phyloP scores from a whole-genome alignment of 2,113 vertebrate species.

The Onychostoma macrolepis region DNA sequence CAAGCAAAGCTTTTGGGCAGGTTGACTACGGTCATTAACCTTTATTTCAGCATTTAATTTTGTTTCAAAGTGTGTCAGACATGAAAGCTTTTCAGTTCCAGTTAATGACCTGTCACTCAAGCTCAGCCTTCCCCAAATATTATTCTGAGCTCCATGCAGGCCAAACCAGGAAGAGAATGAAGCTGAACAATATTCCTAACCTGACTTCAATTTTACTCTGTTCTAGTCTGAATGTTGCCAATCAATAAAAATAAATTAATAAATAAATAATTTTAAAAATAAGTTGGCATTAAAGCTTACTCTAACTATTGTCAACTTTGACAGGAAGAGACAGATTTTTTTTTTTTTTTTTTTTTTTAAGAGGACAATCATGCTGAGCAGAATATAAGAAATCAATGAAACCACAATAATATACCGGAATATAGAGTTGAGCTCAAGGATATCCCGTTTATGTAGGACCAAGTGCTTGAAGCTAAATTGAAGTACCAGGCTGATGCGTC shows the following conservation, averaged over 20 bases:
- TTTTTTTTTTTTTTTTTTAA: neutral
- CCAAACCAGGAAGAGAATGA: neutral
- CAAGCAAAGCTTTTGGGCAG: constrained; percentile 4
- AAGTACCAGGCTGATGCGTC: neutral
- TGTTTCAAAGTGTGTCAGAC: constrained; percentile 18
- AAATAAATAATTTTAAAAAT: too few relatives aligned
- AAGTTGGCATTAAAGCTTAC: neutral
- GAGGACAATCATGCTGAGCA: neutral
- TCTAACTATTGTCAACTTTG: neutral
- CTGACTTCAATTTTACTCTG: constrained; percentile 8
- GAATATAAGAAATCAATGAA: neutral
- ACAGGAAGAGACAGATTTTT: neutral
- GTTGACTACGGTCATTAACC: constrained; percentile 44
- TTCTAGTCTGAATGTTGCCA: neutral
- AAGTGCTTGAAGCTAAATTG: neutral
- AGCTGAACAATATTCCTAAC: neutral
- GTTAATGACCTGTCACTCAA: constrained; percentile 52
- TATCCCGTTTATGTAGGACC: neutral
- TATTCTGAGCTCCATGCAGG: neutral
- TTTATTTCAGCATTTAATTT: constrained; percentile 37
- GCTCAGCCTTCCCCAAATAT: neutral
- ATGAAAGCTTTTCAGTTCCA: constrained; percentile 48
- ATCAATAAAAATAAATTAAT: neutral
- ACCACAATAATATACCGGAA: neutral
- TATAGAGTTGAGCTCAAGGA: neutral